Base-by-base conservation (phyloP, 2,113 vertebrate genomes). In the Ibidorhyncha struthersii region DNA sequence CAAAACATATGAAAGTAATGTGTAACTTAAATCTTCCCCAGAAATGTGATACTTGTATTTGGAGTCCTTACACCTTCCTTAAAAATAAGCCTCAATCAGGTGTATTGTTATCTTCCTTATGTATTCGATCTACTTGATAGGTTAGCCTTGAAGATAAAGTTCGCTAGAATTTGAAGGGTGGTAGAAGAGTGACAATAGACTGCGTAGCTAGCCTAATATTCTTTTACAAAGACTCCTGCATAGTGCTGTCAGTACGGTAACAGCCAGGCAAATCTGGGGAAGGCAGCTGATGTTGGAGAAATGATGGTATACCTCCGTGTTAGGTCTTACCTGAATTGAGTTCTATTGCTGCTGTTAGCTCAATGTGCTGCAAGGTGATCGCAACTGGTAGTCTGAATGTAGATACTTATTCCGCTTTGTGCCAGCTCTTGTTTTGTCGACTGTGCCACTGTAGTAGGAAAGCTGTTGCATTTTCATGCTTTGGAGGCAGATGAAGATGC, bases 301-400 rank as follows among this genome's bases (percentile, higher is more conserved):
- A 32, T 12, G n/a, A 22, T 2, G 1, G 2, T 2, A 0, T 32
- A 7, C 49, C 58, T 77, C 4, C 1, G 4, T 1, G 3, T 69
- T 50, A 3, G 1, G 2, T 34, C 59, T 30, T 16, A 16, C n/a
- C 40, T 70, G 40, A 26, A 5, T 0, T 36, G 78, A 78, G 45
- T 62, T 58, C 26, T 36, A 1, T 1, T 43, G 59, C 38, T 93
- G 1, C 70, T 82, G 47, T 16, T 65, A 70, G 50, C 56, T 47
- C 55, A 10, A 5, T 9, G 52, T 90, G 74, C 74, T 90, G 79
- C 79, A 45, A 5, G 56, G 23, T 36, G 38, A 9, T 53, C 47
- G 16, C 32, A 38, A 2, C 18, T 36, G 45, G 5, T 5, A 22
- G 11, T 41, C 47, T 40, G 29, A 63, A 29, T 29, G 26, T 40